Evolutionary conservation across 2,797 vertebrate genomes (phyloP), one percentile per base, ranked within the genome.

Genomic region (Cyclura pinguis): DNA sequence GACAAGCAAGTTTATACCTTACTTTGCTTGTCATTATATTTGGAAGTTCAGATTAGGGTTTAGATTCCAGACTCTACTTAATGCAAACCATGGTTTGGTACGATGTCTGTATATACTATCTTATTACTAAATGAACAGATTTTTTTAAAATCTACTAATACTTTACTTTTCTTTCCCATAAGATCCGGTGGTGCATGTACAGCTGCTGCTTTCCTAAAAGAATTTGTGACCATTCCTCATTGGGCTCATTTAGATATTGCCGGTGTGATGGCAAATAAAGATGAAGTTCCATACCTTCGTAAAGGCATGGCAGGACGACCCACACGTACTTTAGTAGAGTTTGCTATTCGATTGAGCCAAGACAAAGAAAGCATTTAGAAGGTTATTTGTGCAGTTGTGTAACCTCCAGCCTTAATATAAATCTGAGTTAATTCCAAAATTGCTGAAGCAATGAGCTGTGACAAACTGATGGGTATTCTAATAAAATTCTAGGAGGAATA

Each of bases 221-320:
- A 99, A 93, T 99, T 99, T 89, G 98, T 99, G 93, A 98, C 98
- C 0, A 96, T 96, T 13, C 91, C 98, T 72, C 98, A 98, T 73
- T 99, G 99, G 99, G 99, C 99, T 42, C 99, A 99, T 91, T 97
- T 99, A 90, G 99, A 99, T 95, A 99, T 99, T 12, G 99, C 99
- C 3, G 99, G 99, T 6, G 99, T 99, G 94, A 99, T 99, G 99
- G 97, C 96, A 0, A 99, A 99, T 95, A 99, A 99, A 94, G 98
- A 99, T 6, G 99, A 99, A 94, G 93, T 99, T 87, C 98, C 98
- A 0, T 99, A 99, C 90, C 97, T 99, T 78, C 96, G 98, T 6
- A 99, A 99, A 92, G 99, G 99, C 95, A 99, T 99, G 99, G 98
- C 98, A 0, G 99, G 99, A 74, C 97, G 99, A 83, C 99, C 99